Conservation (phyloP, 2,113 vertebrate genomes). For the Grantiella picta region DNA sequence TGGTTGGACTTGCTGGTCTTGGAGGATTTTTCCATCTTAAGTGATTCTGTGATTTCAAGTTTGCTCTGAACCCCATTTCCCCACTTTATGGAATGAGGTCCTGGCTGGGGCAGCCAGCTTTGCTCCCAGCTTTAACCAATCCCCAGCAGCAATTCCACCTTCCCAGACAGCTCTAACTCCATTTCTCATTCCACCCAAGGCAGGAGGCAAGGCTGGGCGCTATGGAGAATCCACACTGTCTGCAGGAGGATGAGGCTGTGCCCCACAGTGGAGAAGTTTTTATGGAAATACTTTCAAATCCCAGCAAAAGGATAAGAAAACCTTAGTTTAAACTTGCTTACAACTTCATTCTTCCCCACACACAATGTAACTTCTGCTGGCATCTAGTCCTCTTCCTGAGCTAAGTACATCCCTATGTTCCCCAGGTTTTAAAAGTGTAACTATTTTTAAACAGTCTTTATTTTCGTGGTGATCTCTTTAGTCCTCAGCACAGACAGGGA, state of each 20-base stretch:
- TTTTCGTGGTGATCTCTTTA: not conserved
- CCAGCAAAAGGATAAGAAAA: not conserved
- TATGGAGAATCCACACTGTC: rapidly evolving
- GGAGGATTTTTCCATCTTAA: not conserved
- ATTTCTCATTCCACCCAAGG: not conserved
- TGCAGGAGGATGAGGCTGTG: rapidly evolving
- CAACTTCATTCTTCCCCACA: not conserved
- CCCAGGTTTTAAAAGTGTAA: not conserved
- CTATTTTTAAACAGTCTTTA: not conserved
- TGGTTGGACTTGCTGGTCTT: not conserved
- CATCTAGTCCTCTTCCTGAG: not conserved
- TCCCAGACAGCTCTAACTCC: not conserved
- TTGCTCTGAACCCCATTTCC: not conserved
- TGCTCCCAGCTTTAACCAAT: not conserved
- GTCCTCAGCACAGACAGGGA: not conserved
- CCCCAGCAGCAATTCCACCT: not conserved
- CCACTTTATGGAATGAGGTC: not conserved
- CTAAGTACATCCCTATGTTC: too few relatives aligned
- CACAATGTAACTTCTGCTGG: rapidly evolving
- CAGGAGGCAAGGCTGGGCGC: not conserved
- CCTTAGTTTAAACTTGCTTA: not conserved
- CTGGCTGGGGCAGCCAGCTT: not conserved
- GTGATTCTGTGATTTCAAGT: not conserved
- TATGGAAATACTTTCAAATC: not conserved
- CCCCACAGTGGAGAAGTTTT: not conserved